Evolutionary conservation across 92 coral and sea anemone species (phyloP), one percentile per base, ranked within the genome.

Genomic region (Phenganax marumi): DNA sequence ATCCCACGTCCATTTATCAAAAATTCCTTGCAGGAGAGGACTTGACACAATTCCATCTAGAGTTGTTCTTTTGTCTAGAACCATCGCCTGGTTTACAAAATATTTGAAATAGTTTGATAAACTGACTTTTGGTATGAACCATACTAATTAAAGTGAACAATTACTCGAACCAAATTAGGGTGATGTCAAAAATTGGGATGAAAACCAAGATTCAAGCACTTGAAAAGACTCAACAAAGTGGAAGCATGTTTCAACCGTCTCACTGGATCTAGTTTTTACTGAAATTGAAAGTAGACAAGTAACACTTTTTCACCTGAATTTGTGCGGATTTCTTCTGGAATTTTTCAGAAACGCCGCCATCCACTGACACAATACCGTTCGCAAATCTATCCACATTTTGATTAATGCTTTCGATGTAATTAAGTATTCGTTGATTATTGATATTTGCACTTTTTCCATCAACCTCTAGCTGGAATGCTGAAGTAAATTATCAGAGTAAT

Each of bases 1-100:
- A 14, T 78, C 83, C 83, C 83, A 78, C 23, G 83, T 78, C 72
- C 72, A 78, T 19, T 78, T 61, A 50, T 78, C 83, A 13, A 78
- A 78, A 63, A 78, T 78, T 62, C 83, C 83, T 21, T 60, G 43
- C 50, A 78, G 19, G 18, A 23, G n/a, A 9, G 83, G 58, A 63
- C 83, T 78, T 47, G 56, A 3, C 0, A 78, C 60, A 25, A 78
- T 63, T 11, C 63, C 55, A 43, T 62, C 73, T 8, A 78, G 10
- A 10, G 83, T 57, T 25, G 66, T 57, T 50, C 83, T 78, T 63
- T 60, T 50, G 22, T 78, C 66, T 7, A 52, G 8, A 26, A 78
- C 65, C 73, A 78, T 61, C 18, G 39, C 23, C 81, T 77, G 68
- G 12, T 10, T 3, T 33, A 33, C 43, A 33, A 33, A 33, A 33